Evolutionary conservation across 2,113 vertebrate genomes (phyloP).

Genomic region (Zosterops lateralis): DNA sequence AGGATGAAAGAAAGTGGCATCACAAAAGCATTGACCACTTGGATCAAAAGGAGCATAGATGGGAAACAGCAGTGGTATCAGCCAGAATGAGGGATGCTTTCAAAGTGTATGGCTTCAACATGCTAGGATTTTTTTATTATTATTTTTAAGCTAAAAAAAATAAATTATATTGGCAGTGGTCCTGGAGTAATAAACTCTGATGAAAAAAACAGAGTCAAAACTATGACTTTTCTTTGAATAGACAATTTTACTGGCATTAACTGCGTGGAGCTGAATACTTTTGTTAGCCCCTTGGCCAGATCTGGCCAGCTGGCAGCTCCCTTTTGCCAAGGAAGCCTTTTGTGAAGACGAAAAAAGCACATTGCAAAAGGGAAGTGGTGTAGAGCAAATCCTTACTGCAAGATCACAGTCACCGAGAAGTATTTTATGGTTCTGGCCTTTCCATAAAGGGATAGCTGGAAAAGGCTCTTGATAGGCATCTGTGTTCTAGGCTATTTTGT

Average conservation of each 20-base stretch:
- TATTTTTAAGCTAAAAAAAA: neutral
- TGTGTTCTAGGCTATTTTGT: neutral
- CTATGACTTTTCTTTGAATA: conserved; percentile 31
- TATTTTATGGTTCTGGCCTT: conserved; percentile 9
- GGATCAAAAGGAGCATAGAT: neutral
- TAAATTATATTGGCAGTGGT: neutral
- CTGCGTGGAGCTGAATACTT: neutral
- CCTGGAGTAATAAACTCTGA: neutral
- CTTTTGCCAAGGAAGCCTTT: conserved; percentile 56
- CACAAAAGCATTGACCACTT: neutral
- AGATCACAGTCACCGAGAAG: neutral
- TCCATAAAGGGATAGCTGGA: neutral
- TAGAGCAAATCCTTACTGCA: conserved; percentile 25
- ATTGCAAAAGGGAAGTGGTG: neutral
- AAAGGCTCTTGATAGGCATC: neutral
- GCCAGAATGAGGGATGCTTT: neutral
- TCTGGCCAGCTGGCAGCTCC: conserved; percentile 43
- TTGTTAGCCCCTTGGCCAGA: conserved; percentile 29
- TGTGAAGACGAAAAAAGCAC: conserved; percentile 36
- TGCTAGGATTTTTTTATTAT: neutral
- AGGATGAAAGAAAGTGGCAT: neutral
- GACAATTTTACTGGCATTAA: conserved; percentile 4
- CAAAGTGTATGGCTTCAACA: neutral
- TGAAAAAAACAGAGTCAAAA: conserved; percentile 8
- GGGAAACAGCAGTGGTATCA: neutral